These are phyloP conservation scores for Anisognathus igniventris DNA, from an alignment of 2,797 vertebrate genomes.

Conservation along the genomic window DNA sequence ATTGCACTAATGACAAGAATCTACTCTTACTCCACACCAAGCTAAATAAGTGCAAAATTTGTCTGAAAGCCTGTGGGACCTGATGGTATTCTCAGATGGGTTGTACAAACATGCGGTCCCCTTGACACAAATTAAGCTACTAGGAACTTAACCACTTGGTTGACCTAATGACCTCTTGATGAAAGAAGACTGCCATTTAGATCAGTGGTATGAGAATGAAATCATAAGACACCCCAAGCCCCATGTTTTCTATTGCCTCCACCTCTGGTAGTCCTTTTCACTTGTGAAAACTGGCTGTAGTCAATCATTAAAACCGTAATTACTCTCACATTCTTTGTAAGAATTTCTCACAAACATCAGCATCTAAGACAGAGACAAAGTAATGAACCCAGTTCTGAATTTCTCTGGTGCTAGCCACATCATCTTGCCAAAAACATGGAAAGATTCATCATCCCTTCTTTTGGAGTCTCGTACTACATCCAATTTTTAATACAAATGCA, in stretches of 20 bases:
- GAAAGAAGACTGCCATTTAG: not conserved
- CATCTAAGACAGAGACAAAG: not conserved
- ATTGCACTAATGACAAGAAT: constrained; percentile 1
- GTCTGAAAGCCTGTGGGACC: not conserved
- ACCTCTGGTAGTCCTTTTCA: not conserved
- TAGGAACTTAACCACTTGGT: not conserved
- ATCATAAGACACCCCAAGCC: not conserved
- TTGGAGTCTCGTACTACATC: not conserved
- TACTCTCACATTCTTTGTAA: not conserved
- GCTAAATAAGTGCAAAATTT: not conserved
- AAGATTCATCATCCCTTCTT: not conserved
- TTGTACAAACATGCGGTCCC: not conserved
- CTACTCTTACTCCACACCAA: not conserved
- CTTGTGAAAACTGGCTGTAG: not conserved
- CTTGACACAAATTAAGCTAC: not conserved
- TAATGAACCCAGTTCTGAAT: not conserved
- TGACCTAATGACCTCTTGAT: not conserved
- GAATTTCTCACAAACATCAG: not conserved
- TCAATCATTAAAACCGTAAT: not conserved
- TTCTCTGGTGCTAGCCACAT: not conserved
- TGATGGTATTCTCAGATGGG: not conserved
- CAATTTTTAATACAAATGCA: not conserved
- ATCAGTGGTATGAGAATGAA: not conserved
- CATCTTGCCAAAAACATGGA: not conserved
- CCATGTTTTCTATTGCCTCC: not conserved